These are phyloP conservation scores for Linnaemya tessellans DNA, from an alignment of 2,888 invertebrate genomes.

Conservation along the genomic window DNA sequence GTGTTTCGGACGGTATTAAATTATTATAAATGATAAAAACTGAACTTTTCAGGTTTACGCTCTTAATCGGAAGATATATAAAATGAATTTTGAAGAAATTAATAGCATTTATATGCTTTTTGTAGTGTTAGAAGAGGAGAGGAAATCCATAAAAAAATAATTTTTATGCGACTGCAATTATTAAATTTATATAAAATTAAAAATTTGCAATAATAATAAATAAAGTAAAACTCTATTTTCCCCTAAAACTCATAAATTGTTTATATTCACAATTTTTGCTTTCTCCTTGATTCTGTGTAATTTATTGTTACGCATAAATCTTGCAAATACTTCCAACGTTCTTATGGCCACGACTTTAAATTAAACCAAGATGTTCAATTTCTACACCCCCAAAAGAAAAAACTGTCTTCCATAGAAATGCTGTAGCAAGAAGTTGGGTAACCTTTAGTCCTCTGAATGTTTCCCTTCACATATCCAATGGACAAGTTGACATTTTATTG, in stretches of 20 bases:
- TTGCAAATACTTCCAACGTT: constrained; percentile 24
- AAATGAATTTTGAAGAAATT: too few species aligned
- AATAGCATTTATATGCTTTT: too few species aligned
- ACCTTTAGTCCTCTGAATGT: constrained; percentile 28
- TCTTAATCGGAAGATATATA: too few species aligned
- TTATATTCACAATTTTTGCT: background rate
- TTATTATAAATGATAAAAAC: too few species aligned
- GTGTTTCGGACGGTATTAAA: too few species aligned
- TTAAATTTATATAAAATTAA: background rate
- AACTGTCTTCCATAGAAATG: background rate
- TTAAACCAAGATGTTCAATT: constrained; percentile 17
- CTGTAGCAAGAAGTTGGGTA: constrained; percentile 16
- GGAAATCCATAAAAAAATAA: too few species aligned
- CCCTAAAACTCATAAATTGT: constrained; percentile 4
- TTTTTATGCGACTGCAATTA: too few species aligned
- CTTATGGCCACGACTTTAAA: constrained; percentile 38
- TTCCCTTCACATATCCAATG: constrained; percentile 38
- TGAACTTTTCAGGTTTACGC: too few species aligned
- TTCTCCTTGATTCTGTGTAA: constrained; percentile 41
- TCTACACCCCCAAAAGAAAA: background rate
- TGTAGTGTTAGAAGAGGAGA: too few species aligned
- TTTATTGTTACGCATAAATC: constrained; percentile 59
- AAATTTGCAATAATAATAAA: background rate
- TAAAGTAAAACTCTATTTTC: background rate
- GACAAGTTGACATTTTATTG: constrained; percentile 67